Conservation (phyloP, 1,140 invertebrate genomes). For the Brachionus plicatilis region DNA sequence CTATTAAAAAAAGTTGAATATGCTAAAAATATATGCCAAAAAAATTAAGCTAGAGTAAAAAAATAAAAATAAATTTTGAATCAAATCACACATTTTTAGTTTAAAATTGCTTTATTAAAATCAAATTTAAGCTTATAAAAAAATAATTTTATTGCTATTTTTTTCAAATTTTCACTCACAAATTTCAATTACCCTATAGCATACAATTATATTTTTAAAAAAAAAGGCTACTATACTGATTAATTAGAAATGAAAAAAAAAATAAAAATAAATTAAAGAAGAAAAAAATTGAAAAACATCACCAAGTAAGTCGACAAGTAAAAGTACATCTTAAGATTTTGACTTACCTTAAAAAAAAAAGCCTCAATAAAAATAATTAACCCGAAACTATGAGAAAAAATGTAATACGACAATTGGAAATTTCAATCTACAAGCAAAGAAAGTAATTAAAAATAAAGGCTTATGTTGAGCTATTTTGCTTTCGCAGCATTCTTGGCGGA, state of each 20-base stretch:
- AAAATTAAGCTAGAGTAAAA: background rate
- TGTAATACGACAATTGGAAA: background rate
- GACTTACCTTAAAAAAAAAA: background rate
- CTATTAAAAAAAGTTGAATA: too few species aligned
- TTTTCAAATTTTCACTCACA: background rate
- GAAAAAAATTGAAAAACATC: background rate
- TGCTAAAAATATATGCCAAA: background rate
- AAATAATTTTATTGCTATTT: background rate
- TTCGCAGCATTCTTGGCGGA: conserved; percentile 29
- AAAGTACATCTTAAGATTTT: background rate
- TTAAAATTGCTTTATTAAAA: background rate
- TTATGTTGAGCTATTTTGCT: background rate
- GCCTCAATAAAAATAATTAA: background rate
- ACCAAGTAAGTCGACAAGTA: background rate
- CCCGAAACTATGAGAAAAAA: background rate
- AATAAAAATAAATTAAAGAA: background rate
- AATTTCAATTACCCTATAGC: background rate
- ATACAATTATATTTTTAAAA: background rate
- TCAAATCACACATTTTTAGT: background rate
- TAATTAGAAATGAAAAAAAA: background rate
- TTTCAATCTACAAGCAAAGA: background rate
- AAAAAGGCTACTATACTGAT: background rate
- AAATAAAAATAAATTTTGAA: too few species aligned
- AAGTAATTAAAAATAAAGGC: background rate
- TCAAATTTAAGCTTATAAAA: background rate